Base-by-base conservation (phyloP, 2,113 vertebrate genomes). In the Oryzias celebensis region DNA sequence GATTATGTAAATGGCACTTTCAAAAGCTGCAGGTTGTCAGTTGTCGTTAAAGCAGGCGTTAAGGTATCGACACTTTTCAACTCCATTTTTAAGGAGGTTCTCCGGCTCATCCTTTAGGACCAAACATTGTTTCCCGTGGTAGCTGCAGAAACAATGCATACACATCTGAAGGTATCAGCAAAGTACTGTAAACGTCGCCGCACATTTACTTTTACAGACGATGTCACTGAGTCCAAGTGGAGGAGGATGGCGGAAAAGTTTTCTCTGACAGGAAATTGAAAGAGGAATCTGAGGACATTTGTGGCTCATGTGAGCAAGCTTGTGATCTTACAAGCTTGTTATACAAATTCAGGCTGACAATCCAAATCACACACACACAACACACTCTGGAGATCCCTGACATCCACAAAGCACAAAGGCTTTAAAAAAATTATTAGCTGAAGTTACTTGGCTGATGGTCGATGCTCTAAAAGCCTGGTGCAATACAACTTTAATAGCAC, bases 401-500 rank as follows among this genome's bases (percentile, higher is more conserved):
- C 62, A 75, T 68, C 79, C 81, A 80, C 81, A 83, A 81, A 82
- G 77, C 81, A 68, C 81, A 50, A 65, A 83, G 79, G 77, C 84
- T 88, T 82, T 85, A 4, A 88, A 88, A 85, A 84, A 87, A 87
- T 81, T 41, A 84, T 87, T 84, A 85, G 87, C 68, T 81, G 50
- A 84, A 84, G 83, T 88, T 85, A 82, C 77, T 81, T 6, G 68
- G 75, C 73, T 79, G 80, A 76, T 80, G 75, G 71, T 79, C 43
- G 85, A 71, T 77, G 75, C 82, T 82, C 81, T 89, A 85, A 89
- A 89, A 87, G 85, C 87, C 49, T 60, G 59, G 48, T 70, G 75
- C 80, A 82, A 87, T 87, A 81, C 85, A 87, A 85, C 81, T 89
- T 86, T 87, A 85, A 89, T 87, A 80, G 78, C 63, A 65, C 68